These are phyloP conservation scores for Propithecus coquereli DNA, from an alignment of 2,113 vertebrate genomes.

Conservation along the genomic window DNA sequence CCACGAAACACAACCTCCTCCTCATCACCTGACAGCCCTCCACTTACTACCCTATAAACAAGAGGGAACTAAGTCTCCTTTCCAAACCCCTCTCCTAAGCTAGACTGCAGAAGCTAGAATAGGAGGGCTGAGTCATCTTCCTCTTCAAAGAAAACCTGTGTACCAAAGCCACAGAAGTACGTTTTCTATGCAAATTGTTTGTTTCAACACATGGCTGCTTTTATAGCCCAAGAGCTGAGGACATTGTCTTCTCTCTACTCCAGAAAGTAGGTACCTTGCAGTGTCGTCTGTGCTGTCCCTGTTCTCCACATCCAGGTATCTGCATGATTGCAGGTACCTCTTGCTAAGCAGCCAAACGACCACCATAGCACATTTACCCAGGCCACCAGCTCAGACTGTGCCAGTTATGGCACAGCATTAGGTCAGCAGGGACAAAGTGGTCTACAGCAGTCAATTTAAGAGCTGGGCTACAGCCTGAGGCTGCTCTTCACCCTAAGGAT, in stretches of 20 bases:
- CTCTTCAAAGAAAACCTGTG: slow-evolving; percentile 51
- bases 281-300: not conserved
- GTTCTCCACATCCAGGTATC: not conserved
- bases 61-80: slow-evolving; percentile 15
- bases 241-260: not conserved
- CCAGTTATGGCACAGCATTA: not conserved
- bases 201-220: slow-evolving; percentile 38
- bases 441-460: not conserved
- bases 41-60: not conserved
- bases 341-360: not conserved
- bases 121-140: slow-evolving; percentile 52
- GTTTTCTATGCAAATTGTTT: slow-evolving; percentile 18
- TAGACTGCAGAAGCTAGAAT: not conserved
- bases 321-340: not conserved
- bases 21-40: slow-evolving; percentile 32
- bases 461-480: not conserved
- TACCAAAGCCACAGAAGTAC: slow-evolving; percentile 33
- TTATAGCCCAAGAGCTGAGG: slow-evolving; percentile 8
- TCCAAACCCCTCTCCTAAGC: slow-evolving; percentile 22
- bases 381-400: not conserved
- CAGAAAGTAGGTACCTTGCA: not conserved
- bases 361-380: not conserved
- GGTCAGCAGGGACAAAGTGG: not conserved
- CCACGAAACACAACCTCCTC: slow-evolving; percentile 27
- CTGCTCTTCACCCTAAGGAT: not conserved